Conservation (phyloP, 2,113 vertebrate genomes). For the Crotalus horridus region DNA sequence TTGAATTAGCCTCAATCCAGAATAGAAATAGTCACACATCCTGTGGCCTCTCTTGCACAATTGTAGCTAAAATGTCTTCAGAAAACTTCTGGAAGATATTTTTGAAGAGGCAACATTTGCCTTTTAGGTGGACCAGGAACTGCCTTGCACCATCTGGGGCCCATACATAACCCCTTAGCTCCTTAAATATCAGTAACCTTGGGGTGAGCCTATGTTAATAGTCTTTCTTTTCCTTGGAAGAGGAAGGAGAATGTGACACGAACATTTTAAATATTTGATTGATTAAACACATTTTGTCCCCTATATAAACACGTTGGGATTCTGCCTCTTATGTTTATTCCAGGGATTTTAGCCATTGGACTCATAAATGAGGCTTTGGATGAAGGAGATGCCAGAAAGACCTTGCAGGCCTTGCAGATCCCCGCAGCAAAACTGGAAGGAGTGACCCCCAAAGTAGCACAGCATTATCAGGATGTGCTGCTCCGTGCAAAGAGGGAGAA, state of each 20-base stretch:
- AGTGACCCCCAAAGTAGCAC: conserved; percentile 80
- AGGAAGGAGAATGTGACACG: neutral
- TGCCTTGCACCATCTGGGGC: neutral
- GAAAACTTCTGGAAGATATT: neutral
- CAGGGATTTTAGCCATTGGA: conserved; percentile 94
- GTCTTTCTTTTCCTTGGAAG: neutral
- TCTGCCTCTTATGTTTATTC: neutral
- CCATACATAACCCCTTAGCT: neutral
- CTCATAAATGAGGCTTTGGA: conserved; percentile 95
- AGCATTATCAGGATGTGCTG: conserved; percentile 92
- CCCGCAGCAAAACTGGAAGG: conserved; percentile 89
- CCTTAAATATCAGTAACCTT: neutral
- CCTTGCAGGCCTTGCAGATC: conserved; percentile 82
- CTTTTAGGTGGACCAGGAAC: neutral
- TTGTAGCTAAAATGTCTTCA: neutral
- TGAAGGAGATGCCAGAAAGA: conserved; percentile 85
- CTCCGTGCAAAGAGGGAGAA: conserved; percentile 92
- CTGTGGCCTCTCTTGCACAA: neutral
- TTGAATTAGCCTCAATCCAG: neutral
- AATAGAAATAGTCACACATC: neutral
- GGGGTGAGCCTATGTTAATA: neutral
- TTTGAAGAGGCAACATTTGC: neutral
- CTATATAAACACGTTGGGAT: neutral
- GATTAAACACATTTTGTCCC: neutral
- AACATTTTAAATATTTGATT: neutral